Evolutionary conservation across 2,797 vertebrate genomes (phyloP), one percentile per base, ranked within the genome.

Genomic region (Lemur catta): DNA sequence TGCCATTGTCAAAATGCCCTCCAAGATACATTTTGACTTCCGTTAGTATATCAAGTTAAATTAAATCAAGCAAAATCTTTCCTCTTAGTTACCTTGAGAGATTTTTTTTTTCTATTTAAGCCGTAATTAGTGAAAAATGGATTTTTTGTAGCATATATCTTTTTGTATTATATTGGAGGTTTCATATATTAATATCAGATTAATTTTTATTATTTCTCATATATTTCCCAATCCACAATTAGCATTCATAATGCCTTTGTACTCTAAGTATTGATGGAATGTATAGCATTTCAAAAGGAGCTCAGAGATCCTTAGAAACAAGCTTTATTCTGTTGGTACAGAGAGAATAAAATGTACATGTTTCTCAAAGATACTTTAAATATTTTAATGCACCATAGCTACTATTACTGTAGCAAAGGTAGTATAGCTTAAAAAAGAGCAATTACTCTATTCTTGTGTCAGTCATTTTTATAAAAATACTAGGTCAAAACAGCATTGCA

Each of bases 51-150:
- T 94, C 75, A 43, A 50, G 10, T 88, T 94, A 65, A 1, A n/a
- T 43, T 50, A 90, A 63, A 84, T 71, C 30, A 33, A n/a, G n/a
- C 92, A 78, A 95, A 96, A 48, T 57, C 48, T 96, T 91, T 82
- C 59, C 90, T 93, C 30, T 86, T 89, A 50, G 38, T 96, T 84
- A 65, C 74, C 24, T 91, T 89, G 76, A 82, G 93, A 80, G 20
- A 91, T 65, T 91, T 95, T 84, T 48, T 84, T 8, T 72, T 94
- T 82, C 69, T 67, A 38, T 65, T 89, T 82, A 93, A 81, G 61
- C 28, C 75, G 1, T 92, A 46, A 79, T 81, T 91, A 63, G 9
- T 93, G 46, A 57, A 61, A 95, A 94, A 72, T 76, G 28, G 10
- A 10, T 93, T 85, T 93, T 35, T 91, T 87, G 85, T 28, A 92